Evolutionary conservation across 2,113 vertebrate genomes (phyloP).

Genomic region (Cottus gobio): DNA sequence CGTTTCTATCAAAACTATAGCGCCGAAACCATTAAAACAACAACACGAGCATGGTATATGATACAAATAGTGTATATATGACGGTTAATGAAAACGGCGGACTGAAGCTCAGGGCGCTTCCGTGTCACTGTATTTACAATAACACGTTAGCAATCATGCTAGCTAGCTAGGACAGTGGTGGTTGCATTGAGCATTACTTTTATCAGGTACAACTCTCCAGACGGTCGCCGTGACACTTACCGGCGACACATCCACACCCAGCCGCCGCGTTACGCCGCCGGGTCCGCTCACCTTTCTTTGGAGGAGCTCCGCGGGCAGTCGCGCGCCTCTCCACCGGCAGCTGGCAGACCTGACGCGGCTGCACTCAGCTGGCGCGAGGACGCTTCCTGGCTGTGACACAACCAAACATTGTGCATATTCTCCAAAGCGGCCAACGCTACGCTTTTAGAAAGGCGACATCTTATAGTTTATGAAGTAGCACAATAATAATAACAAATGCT

Average conservation of each 20-base stretch:
- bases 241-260: not conserved
- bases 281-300: not conserved
- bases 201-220: conserved; percentile 34
- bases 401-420: not conserved
- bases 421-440: not conserved
- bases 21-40: too few species aligned
- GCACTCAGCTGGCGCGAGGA: conserved; percentile 42
- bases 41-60: rapidly evolving
- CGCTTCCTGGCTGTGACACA: conserved; percentile 57
- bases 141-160: conserved; percentile 49
- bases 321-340: not conserved
- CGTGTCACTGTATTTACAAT: not conserved
- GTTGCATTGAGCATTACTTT: not conserved
- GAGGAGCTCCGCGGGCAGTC: conserved; percentile 2
- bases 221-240: not conserved
- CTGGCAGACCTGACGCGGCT: conserved; percentile 25
- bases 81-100: too few species aligned
- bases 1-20: not conserved
- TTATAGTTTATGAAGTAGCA: not conserved
- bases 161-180: not conserved
- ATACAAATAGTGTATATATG: not conserved
- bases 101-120: not conserved
- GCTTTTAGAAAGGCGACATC: not conserved
- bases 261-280: not conserved
- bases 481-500: conserved; percentile 87